Evolutionary conservation across 92 coral and sea anemone species (phyloP).

Genomic region (Zoanthus solanderi): DNA sequence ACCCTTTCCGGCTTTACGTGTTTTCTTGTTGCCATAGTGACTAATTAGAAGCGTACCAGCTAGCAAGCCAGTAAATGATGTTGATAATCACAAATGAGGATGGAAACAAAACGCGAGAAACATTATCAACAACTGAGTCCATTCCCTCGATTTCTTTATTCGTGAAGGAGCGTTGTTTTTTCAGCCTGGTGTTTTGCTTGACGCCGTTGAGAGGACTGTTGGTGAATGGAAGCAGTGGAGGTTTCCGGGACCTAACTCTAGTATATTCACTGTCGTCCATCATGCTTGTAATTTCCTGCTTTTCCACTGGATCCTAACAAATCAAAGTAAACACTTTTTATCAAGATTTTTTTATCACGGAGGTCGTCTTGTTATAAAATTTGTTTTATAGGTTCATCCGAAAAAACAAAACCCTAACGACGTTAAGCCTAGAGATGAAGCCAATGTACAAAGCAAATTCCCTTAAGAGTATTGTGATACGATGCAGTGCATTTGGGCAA

Average conservation of each 20-base stretch:
- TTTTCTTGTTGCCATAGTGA: neutral
- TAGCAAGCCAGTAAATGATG: constrained; percentile 75
- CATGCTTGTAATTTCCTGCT: constrained; percentile 39
- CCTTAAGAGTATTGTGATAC: too few relatives aligned
- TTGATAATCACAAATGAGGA: constrained; percentile 76
- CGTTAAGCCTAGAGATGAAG: too few relatives aligned
- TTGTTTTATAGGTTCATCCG: neutral
- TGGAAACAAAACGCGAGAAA: constrained; percentile 80
- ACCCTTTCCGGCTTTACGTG: too few relatives aligned
- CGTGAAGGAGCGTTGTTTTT: constrained; percentile 77
- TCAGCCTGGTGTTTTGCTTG: constrained; percentile 11
- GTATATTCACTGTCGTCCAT: constrained; percentile 55
- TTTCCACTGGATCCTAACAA: constrained; percentile 25
- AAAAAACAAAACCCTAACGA: too few relatives aligned
- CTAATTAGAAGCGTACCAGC: constrained; percentile 58
- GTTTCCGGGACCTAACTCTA: constrained; percentile 35
- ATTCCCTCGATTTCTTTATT: constrained; percentile 82
- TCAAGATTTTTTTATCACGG: neutral
- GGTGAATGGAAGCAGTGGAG: constrained; percentile 50
- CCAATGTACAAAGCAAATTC: too few relatives aligned
- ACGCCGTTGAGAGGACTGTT: constrained; percentile 22
- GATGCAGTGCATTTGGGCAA: too few relatives aligned
- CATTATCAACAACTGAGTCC: constrained; percentile 74
- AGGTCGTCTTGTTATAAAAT: neutral
- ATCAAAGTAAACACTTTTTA: neutral